Percentiles rank a stretch among this genome's conserved stretches.
Conservation (phyloP, 2,888 invertebrate species). For the Drosophila buzzatii region DNA sequence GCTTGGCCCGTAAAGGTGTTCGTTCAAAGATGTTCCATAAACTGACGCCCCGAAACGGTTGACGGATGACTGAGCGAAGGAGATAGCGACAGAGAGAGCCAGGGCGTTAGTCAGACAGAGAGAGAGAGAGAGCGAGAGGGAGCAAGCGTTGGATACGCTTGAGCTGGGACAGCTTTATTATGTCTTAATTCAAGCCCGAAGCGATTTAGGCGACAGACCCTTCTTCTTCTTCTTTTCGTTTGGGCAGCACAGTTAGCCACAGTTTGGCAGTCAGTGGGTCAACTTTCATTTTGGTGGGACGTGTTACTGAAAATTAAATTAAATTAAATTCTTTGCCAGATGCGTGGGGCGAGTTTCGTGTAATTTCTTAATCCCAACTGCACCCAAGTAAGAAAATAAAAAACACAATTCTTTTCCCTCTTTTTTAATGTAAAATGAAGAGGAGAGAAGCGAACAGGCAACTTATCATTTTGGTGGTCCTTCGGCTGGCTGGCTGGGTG, state of each 20-base stretch:
- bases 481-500: constrained; percentile 41
- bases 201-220: constrained; percentile 68
- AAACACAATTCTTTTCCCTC: background rate
- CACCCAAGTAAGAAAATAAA: constrained; percentile 35
- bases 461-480: constrained; percentile 73
- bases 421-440: constrained; percentile 3
- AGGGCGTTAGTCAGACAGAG: too few species aligned
- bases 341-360: constrained; percentile 75
- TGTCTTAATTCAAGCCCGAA: constrained; percentile 78
- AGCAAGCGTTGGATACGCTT: constrained; percentile 19
- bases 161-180: constrained; percentile 77
- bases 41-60: constrained; percentile 55
- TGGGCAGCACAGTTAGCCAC: constrained; percentile 21
- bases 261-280: constrained; percentile 64
- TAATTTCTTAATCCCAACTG: constrained; percentile 75
- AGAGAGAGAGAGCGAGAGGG: background rate
- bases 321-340: constrained; percentile 77
- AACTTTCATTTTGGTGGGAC: constrained; percentile 62
- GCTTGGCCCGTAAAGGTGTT: constrained; percentile 51
- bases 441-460: constrained; percentile 23
- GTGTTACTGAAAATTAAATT: constrained; percentile 55
- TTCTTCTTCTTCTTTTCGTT: background rate
- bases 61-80: constrained; percentile 64
- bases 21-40: constrained; percentile 47
- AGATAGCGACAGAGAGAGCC: background rate